These are phyloP conservation scores for Myotis lucifugus DNA, from an alignment of 2,113 vertebrate genomes.

Conservation along the genomic window DNA sequence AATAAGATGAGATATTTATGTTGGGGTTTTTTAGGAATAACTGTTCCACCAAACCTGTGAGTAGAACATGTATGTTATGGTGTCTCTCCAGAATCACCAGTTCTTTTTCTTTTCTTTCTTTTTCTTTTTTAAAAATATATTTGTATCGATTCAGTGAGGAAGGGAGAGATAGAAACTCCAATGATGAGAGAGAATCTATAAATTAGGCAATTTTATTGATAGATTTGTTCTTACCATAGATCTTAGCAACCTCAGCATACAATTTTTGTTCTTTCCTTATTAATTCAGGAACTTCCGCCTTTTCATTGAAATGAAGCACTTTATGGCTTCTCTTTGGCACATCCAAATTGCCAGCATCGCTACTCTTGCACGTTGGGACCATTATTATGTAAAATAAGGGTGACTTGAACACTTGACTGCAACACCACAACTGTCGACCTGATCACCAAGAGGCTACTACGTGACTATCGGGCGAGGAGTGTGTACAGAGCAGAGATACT, in stretches of 20 bases:
- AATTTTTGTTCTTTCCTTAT: background rate
- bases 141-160: no score
- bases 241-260: background rate
- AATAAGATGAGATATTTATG: background rate
- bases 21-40: background rate
- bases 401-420: background rate
- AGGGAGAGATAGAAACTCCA: no score
- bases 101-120: background rate
- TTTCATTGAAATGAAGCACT: background rate
- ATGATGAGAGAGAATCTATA: no score
- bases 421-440: background rate
- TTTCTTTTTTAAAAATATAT: no score
- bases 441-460: background rate
- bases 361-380: background rate
- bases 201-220: background rate
- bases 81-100: background rate
- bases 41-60: background rate
- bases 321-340: background rate
- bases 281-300: background rate
- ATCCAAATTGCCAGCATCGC: background rate
- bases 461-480: background rate
- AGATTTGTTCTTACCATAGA: background rate
- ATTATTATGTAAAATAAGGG: background rate
- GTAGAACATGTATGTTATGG: background rate
- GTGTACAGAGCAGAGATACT: rapidly evolving